These are phyloP conservation scores for Sclerodermus sp. DNA, from an alignment of 2,888 invertebrate genomes.

Conservation along the genomic window DNA sequence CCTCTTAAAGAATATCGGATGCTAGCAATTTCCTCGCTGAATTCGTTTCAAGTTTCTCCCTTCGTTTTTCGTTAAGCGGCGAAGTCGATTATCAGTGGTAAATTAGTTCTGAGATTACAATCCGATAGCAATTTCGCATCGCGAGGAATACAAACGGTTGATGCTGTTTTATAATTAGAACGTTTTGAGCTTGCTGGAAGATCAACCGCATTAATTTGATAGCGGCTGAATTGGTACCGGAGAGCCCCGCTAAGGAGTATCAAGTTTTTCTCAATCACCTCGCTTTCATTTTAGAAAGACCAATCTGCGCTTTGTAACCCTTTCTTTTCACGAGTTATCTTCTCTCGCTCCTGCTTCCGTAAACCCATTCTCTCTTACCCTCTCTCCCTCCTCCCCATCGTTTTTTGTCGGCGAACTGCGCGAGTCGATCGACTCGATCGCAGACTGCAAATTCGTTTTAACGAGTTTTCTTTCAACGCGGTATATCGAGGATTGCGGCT, in stretches of 20 bases:
- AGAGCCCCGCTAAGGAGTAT: not conserved
- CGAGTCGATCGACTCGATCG: conserved; percentile 30
- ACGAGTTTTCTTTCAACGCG: conserved; percentile 38
- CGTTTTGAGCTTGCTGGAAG: conserved; percentile 18
- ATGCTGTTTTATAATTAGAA: conserved; percentile 34
- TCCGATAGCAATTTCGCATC: no score
- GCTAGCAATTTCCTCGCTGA: no score
- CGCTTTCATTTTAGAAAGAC: conserved; percentile 1
- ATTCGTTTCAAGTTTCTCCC: not conserved
- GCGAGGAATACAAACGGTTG: no score
- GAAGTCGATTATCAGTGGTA: not conserved
- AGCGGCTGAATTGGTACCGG: not conserved
- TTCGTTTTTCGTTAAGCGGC: conserved; percentile 2
- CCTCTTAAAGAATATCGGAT: conserved; percentile 1
- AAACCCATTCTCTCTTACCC: not conserved
- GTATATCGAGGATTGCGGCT: conserved; percentile 37
- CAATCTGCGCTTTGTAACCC: not conserved
- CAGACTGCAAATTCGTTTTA: conserved; percentile 30
- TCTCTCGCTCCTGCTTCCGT: not conserved
- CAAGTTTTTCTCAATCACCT: no score
- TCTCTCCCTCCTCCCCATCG: conserved; percentile 1
- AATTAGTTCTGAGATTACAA: no score
- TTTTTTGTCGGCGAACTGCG: conserved; percentile 16
- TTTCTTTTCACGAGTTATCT: conserved; percentile 1
- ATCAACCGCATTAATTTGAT: conserved; percentile 19